Evolutionary conservation across 1,140 invertebrate genomes (phyloP).

Genomic region (Trachymyrmex septentrionalis): DNA sequence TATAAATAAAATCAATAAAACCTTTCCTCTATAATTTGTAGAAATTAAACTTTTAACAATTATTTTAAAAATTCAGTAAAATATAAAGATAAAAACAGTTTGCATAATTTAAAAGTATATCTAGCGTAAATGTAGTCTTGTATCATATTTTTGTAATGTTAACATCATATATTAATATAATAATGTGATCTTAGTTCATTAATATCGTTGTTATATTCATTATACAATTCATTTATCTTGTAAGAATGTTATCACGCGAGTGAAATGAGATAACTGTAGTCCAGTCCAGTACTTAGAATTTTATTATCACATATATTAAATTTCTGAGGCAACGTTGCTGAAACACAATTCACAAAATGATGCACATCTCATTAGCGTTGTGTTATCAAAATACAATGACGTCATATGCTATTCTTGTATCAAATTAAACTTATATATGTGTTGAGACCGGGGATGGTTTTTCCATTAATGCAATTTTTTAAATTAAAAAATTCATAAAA

Average conservation of each 20-base stretch:
- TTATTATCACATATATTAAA: conserved; percentile 14
- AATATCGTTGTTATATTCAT: conserved; percentile 2
- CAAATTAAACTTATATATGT: not conserved
- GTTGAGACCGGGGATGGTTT: not conserved
- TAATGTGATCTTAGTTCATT: not conserved
- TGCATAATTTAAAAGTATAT: not conserved
- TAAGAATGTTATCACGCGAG: conserved; percentile 3
- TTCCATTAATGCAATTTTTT: not conserved
- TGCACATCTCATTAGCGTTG: conserved; percentile 29
- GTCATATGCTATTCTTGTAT: not conserved
- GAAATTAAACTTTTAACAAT: not conserved
- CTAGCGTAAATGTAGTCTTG: not conserved
- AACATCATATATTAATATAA: conserved; percentile 3
- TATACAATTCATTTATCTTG: conserved; percentile 17
- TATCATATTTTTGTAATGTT: not conserved
- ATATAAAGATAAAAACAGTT: not conserved
- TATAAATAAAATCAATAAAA: not conserved
- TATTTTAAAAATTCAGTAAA: not conserved
- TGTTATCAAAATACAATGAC: conserved; percentile 11
- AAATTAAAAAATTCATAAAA: conserved; percentile 6
- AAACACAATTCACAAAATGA: conserved; percentile 31
- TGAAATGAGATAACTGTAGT: conserved; percentile 13
- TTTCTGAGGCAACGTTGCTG: not conserved
- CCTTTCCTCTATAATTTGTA: not conserved
- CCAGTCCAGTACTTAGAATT: conserved; percentile 28